These are phyloP conservation scores for Montipora cactus DNA, from an alignment of 64 coral and sea anemone species.

Conservation along the genomic window DNA sequence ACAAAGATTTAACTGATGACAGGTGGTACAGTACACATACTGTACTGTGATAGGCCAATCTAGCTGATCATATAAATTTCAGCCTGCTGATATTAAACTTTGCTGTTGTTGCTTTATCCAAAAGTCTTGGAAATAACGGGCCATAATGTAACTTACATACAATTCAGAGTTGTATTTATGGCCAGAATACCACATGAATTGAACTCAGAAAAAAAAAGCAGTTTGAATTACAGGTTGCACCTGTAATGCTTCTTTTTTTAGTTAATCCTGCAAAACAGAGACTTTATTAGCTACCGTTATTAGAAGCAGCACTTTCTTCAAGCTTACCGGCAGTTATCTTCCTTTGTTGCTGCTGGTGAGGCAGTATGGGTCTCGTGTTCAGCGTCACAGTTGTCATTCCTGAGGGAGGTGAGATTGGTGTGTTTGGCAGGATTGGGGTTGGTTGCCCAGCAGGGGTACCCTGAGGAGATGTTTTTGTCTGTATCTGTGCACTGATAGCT, in stretches of 20 bases:
- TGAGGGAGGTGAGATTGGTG: slow-evolving; percentile 85
- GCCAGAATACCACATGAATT: too few relatives aligned
- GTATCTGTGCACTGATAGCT: slow-evolving; percentile 81
- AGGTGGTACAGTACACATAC: too few relatives aligned
- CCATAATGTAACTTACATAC: too few relatives aligned
- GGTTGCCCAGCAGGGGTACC: slow-evolving; percentile 86
- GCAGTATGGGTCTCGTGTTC: slow-evolving; percentile 80
- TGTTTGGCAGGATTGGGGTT: slow-evolving; percentile 90
- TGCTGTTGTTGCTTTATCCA: too few relatives aligned
- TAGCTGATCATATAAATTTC: too few relatives aligned
- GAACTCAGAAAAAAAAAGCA: too few relatives aligned
- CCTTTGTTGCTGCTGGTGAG: slow-evolving; percentile 84
- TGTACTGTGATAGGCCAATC: too few relatives aligned
- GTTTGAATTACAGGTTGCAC: too few relatives aligned
- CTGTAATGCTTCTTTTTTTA: background rate
- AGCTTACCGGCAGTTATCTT: slow-evolving; percentile 59
- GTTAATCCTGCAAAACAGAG: background rate
- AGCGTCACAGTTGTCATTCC: slow-evolving; percentile 89
- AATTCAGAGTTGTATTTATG: too few relatives aligned
- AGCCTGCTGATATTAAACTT: too few relatives aligned
- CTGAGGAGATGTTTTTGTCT: slow-evolving; percentile 88
- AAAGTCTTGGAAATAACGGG: too few relatives aligned
- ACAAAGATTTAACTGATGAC: too few relatives aligned
- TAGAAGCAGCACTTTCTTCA: background rate
- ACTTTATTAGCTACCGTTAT: background rate